phyloP scores from a whole-genome alignment of 35 echinoderm and acorn worm genomes.

The Lytechinus variegatus region DNA sequence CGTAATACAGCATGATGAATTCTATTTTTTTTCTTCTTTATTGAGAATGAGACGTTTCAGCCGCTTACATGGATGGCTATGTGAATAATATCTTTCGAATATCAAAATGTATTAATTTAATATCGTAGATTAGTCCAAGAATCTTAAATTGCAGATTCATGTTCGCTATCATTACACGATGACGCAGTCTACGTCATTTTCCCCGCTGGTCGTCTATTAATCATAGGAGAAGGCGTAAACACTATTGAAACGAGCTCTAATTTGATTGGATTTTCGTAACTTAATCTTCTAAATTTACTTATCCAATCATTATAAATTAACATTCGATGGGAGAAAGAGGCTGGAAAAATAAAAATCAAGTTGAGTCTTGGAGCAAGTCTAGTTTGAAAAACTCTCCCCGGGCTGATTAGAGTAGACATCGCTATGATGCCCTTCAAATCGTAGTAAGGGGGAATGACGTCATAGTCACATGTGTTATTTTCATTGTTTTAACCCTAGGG shows the following conservation, averaged over 20 bases:
- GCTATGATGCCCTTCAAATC: neutral
- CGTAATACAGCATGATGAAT: no score
- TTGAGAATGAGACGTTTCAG: no score
- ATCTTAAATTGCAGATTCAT: no score
- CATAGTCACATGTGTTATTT: conserved; percentile 3
- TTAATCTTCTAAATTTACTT: neutral
- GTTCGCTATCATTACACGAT: neutral
- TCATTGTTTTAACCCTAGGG: neutral
- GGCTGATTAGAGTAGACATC: neutral
- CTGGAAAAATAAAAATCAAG: neutral
- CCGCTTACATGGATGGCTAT: no score
- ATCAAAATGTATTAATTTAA: no score
- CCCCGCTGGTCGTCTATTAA: no score
- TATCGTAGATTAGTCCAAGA: no score
- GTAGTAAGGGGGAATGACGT: neutral
- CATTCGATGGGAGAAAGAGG: neutral
- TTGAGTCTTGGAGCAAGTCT: neutral
- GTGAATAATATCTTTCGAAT: no score
- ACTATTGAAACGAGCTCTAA: neutral
- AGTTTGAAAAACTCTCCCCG: neutral
- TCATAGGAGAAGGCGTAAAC: neutral
- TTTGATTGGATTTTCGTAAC: neutral
- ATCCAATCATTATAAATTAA: neutral
- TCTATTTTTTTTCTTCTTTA: no score
- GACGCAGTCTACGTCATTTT: neutral